phyloP scores from a whole-genome alignment of 2,797 vertebrate genomes.

The Neosilurus hyrtlii region DNA sequence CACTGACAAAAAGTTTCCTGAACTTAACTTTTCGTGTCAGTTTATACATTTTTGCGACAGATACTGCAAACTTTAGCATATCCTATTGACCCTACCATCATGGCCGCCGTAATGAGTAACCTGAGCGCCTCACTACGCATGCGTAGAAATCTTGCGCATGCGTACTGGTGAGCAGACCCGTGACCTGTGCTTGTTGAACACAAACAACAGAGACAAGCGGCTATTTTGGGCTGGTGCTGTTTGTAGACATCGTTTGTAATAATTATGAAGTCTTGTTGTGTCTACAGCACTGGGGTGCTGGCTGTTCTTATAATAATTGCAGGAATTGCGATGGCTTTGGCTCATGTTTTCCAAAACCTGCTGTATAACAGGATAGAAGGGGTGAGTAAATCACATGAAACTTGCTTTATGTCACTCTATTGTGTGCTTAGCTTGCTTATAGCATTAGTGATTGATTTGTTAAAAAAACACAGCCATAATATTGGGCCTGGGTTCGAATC shows the following conservation, averaged over 20 bases:
- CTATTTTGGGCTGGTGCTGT: accelerated
- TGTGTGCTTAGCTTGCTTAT: neutral
- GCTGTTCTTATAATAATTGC: slow-evolving; percentile 65
- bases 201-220: neutral
- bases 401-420: neutral
- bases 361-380: slow-evolving; percentile 63
- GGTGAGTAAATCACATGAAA: slow-evolving; percentile 60
- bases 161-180: neutral
- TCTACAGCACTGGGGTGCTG: slow-evolving; percentile 63
- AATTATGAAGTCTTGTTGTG: slow-evolving; percentile 65
- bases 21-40: neutral
- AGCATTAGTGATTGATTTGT: neutral
- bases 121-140: neutral
- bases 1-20: neutral
- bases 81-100: neutral
- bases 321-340: slow-evolving; percentile 67
- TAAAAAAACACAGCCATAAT: neutral
- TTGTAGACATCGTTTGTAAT: slow-evolving; percentile 41
- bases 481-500: too few species aligned
- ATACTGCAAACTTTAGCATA: neutral
- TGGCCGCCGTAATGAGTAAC: neutral
- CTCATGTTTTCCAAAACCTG: slow-evolving; percentile 64
- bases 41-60: neutral
- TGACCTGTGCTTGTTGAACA: neutral
- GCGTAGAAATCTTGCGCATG: neutral